These are phyloP conservation scores for Eupeodes corollae DNA, from an alignment of 1,140 invertebrate species.

Conservation along the genomic window DNA sequence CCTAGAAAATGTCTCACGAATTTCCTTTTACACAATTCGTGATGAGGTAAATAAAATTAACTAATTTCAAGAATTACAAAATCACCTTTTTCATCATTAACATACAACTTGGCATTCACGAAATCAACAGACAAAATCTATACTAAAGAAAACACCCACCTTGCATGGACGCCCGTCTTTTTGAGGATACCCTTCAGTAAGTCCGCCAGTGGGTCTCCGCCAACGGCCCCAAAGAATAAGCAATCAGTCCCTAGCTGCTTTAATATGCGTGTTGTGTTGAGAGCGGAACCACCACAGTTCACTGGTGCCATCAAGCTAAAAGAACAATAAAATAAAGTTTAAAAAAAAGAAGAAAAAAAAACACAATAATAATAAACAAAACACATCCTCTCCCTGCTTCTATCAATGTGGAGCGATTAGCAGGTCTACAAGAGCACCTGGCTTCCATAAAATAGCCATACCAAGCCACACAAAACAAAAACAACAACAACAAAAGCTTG, in stretches of 20 bases:
- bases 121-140: no score
- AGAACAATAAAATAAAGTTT: no score
- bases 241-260: conserved; percentile 24
- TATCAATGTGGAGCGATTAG: no score
- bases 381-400: no score
- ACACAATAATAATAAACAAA: neutral
- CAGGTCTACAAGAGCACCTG: no score
- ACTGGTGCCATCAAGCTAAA: conserved; percentile 10
- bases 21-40: neutral
- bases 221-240: conserved; percentile 29
- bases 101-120: no score
- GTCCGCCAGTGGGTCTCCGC: conserved; percentile 20
- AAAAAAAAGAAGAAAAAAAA: neutral
- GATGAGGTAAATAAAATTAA: neutral
- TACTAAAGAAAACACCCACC: conserved; percentile 2
- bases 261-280: conserved; percentile 30
- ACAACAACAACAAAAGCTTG: no score
- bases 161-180: conserved; percentile 18
- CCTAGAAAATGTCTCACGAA: no score
- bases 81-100: no score
- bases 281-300: conserved; percentile 28
- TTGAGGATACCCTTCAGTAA: conserved; percentile 15
- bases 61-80: neutral
- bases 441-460: no score
- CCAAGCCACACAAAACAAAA: no score